Evolutionary conservation across 2,888 invertebrate genomes (phyloP).

Genomic region (Apomyelois bistriatella): DNA sequence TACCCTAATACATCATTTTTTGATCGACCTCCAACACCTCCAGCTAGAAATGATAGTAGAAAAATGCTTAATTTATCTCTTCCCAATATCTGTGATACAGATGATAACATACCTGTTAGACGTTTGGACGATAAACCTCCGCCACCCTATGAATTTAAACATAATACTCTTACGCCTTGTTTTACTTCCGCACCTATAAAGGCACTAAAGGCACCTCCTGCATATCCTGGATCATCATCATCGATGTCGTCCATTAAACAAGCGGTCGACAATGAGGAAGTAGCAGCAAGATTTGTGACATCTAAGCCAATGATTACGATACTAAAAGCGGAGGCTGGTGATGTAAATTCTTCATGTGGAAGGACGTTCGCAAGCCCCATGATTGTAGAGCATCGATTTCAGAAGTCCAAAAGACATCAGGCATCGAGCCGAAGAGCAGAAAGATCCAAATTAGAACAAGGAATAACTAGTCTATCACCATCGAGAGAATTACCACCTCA

Average conservation of each 20-base stretch:
- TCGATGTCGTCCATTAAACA: conserved; percentile 39
- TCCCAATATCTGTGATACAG: conserved; percentile 69
- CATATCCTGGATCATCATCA: conserved; percentile 77
- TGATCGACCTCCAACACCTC: conserved; percentile 83
- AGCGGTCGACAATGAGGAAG: conserved; percentile 80
- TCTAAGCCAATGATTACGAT: conserved; percentile 88
- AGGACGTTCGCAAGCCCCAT: conserved; percentile 74
- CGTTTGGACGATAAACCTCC: conserved; percentile 78
- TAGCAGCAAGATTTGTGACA: conserved; percentile 87
- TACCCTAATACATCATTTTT: conserved; percentile 72
- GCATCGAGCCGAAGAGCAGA: conserved; percentile 81
- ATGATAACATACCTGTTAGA: conserved; percentile 37
- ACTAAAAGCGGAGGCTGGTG: conserved; percentile 86
- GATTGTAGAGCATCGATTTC: conserved; percentile 71
- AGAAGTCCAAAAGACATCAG: conserved; percentile 72
- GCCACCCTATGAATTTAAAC: conserved; percentile 84
- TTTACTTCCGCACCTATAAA: conserved; percentile 57
- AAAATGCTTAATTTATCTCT: conserved; percentile 65
- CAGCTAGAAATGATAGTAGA: conserved; percentile 84
- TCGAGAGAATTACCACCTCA: conserved; percentile 63
- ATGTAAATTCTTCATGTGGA: conserved; percentile 82
- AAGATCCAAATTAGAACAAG: conserved; percentile 80
- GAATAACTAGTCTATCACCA: conserved; percentile 69
- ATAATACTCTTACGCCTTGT: conserved; percentile 75
- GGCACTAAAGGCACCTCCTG: conserved; percentile 84